Evolutionary conservation across 2,888 invertebrate genomes (phyloP).

Genomic region (Drosophila atripex): DNA sequence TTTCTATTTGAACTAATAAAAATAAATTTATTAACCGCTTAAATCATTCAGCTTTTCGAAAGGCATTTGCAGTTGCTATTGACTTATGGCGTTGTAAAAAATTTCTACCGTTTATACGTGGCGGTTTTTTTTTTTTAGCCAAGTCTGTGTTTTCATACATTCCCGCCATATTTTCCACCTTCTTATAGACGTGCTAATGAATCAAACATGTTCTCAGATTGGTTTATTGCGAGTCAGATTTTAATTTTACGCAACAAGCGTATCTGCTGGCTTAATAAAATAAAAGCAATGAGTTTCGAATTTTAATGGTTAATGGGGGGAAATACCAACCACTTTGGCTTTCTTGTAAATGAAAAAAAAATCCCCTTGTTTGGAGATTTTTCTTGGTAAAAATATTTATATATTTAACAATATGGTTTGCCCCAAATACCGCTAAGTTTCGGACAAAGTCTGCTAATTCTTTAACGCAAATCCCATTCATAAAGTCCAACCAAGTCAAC

Average conservation of each 20-base stretch:
- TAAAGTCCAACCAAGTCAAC: conserved; percentile 5
- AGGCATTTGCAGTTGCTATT: background rate
- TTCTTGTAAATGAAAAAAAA: conserved; percentile 10
- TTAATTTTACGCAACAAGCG: conserved; percentile 45
- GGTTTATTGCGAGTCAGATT: conserved; percentile 39
- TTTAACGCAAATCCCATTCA: conserved; percentile 29
- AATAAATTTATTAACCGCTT: background rate
- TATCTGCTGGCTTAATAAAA: conserved; percentile 18
- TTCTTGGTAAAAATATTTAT: background rate
- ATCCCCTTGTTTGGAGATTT: conserved; percentile 4
- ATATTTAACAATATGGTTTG: background rate
- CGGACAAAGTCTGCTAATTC: conserved; percentile 11
- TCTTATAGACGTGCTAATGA: conserved; percentile 45
- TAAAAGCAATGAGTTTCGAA: conserved; percentile 8
- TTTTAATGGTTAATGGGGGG: conserved; percentile 11
- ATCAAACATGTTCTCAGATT: conserved; percentile 45
- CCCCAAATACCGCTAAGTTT: background rate
- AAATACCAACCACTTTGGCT: background rate
- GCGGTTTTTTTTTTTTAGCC: background rate
- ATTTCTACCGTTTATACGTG: conserved; percentile 17
- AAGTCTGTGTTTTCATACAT: conserved; percentile 20
- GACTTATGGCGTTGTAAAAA: conserved; percentile 8
- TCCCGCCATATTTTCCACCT: conserved; percentile 30
- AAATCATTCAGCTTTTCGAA: background rate
- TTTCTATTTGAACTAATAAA: background rate